phyloP scores from a whole-genome alignment of 2,888 invertebrate species.

The Malthinus seriepunctatus region DNA sequence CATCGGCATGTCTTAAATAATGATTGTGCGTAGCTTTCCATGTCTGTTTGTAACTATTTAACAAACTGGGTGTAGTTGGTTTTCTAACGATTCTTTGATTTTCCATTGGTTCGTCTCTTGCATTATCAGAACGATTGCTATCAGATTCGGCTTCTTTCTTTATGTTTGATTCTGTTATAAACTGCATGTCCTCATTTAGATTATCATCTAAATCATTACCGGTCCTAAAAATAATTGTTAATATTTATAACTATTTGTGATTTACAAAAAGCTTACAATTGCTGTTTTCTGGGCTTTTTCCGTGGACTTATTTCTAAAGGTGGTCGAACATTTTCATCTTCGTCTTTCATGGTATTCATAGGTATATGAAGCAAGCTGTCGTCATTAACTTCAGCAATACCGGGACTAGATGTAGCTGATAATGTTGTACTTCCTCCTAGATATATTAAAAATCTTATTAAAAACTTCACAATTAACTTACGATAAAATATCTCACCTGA shows the following conservation, averaged over 20 bases:
- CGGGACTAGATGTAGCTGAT: conserved; percentile 84
- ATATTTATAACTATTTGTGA: background rate
- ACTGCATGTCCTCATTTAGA: conserved; percentile 64
- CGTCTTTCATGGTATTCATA: conserved; percentile 45
- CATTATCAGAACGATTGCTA: conserved; percentile 48
- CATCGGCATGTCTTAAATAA: conserved; percentile 77
- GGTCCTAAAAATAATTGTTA: conserved; percentile 49
- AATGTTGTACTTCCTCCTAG: conserved; percentile 81
- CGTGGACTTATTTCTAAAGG: conserved; percentile 72
- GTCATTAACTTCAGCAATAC: conserved; percentile 64
- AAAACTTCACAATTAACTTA: background rate
- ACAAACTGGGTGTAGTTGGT: conserved; percentile 56
- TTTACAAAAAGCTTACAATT: conserved; percentile 68
- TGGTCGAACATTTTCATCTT: conserved; percentile 57
- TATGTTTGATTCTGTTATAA: conserved; percentile 58
- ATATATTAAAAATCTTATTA: too few relatives aligned
- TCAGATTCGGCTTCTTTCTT: conserved; percentile 55
- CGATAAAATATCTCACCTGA: conserved; percentile 40
- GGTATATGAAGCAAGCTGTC: conserved; percentile 50
- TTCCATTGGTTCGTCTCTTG: conserved; percentile 49
- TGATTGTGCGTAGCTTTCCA: conserved; percentile 78
- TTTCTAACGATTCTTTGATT: conserved; percentile 43
- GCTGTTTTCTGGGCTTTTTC: conserved; percentile 90
- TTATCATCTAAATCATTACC: conserved; percentile 60
- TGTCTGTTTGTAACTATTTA: conserved; percentile 68